These are phyloP conservation scores for Kuschelorhynchus macadamiae DNA, from an alignment of 2,888 invertebrate genomes.

Conservation along the genomic window DNA sequence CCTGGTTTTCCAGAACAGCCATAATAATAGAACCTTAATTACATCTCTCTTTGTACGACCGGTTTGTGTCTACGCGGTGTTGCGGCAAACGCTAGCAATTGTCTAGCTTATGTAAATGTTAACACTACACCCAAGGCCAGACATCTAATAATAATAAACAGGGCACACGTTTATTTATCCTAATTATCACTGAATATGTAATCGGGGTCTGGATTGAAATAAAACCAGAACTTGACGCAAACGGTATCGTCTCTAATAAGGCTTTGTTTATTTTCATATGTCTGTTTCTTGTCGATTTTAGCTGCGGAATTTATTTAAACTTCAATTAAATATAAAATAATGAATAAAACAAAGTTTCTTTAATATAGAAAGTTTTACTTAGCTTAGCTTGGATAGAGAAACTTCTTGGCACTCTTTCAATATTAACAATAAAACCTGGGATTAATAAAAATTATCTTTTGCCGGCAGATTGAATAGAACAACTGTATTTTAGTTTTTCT, in stretches of 20 bases:
- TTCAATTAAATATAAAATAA: too few relatives aligned
- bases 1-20: constrained; percentile 10
- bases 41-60: constrained; percentile 8
- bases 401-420: too few relatives aligned
- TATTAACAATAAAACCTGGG: too few relatives aligned
- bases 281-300: not conserved
- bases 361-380: too few relatives aligned
- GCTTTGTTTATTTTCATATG: not conserved
- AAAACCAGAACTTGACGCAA: constrained; percentile 1
- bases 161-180: constrained; percentile 18
- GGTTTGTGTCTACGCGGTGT: constrained; percentile 13
- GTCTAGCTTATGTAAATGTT: constrained; percentile 32
- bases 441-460: too few relatives aligned
- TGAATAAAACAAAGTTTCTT: too few relatives aligned
- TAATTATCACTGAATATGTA: constrained; percentile 25
- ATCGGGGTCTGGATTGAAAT: constrained; percentile 21
- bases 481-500: too few relatives aligned
- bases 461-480: too few relatives aligned
- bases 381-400: too few relatives aligned
- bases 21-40: constrained; percentile 26
- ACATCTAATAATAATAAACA: constrained; percentile 34
- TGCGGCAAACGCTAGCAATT: constrained; percentile 18
- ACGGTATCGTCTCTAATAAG: not conserved
- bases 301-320: too few relatives aligned
- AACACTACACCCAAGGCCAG: constrained; percentile 39